A percentile compares a stretch with the other conserved stretches of the same genome.
Conservation (phyloP, 2,888 invertebrate genomes). For the Clunio marinus region DNA sequence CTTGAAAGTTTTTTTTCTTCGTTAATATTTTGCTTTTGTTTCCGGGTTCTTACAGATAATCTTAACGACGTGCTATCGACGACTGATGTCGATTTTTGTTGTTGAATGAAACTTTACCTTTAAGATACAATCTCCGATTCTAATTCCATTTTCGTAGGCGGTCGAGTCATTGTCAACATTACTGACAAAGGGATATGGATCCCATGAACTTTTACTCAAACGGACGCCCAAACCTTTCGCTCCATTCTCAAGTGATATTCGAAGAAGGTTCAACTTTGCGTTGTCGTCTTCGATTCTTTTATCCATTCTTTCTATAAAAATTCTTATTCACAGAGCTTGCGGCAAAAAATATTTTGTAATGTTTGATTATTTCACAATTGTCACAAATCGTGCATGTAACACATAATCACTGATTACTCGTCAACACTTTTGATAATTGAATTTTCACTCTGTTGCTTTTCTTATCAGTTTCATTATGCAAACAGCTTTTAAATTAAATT, state of each 20-base stretch:
- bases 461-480: constrained; percentile 7
- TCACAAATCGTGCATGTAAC: background rate
- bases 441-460: background rate
- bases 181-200: constrained; percentile 25
- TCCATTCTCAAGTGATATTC: background rate
- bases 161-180: background rate
- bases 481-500: constrained; percentile 1
- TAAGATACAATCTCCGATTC: constrained; percentile 21
- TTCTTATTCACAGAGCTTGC: no score
- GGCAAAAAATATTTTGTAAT: no score
- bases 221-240: constrained; percentile 10
- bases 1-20: constrained; percentile 29
- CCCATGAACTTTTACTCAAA: constrained; percentile 17
- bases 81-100: no score
- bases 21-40: constrained; percentile 6
- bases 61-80: no score
- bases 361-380: background rate
- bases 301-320: no score
- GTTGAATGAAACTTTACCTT: constrained; percentile 9
- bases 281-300: no score
- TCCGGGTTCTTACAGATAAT: background rate
- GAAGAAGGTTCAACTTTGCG: no score
- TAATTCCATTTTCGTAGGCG: background rate
- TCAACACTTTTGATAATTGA: constrained; percentile 4
- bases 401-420: background rate